Evolutionary conservation across 2,888 invertebrate species (phyloP), one percentile per base, ranked within the genome.

Genomic region (Trichogramma evanescens): DNA sequence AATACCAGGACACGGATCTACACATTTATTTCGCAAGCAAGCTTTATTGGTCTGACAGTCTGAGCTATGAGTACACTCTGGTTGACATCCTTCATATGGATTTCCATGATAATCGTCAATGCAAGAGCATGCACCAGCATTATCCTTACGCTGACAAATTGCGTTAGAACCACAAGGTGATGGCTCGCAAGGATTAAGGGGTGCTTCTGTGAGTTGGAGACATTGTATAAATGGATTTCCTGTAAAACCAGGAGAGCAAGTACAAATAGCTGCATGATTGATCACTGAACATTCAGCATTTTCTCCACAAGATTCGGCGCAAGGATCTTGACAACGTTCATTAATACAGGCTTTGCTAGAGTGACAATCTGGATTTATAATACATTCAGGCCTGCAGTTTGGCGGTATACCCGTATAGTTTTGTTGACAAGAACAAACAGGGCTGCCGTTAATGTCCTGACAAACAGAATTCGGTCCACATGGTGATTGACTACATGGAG

Each of bases 151-250:
- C 70, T 82, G 86, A 77, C 91, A 89, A 72, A 89, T 80, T 3
- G 93, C 91, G 74, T 93, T 94, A 1, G 89, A 79, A 45, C 93
- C 94, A 74, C 94, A 94, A 1, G 93, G 93, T 43, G 91, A 91
- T 56, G 93, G 91, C 72, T 91, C 87, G 73, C 92, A 93, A 0
- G 91, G 91, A 70, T 87, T 87, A 0, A 54, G 51, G 5, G 7
- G 8, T 87, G 89, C 71, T 89, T 89, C 59, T 5, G 50, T 5
- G 1, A 89, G 64, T 59, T 68, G 64, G 4, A 71, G 70, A 64
- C 82, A 82, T 61, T 70, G 76, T 9, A 71, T 73, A 64, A 81
- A 80, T 7, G 82, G 81, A 71, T 83, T 79, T 26, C 83, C 83
- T 6, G 77, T 78, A 62, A 79, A 81, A 8, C 80, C 81, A 55